These are phyloP conservation scores for Ceyx erithaca DNA, from an alignment of 2,797 vertebrate genomes.

Conservation along the genomic window DNA sequence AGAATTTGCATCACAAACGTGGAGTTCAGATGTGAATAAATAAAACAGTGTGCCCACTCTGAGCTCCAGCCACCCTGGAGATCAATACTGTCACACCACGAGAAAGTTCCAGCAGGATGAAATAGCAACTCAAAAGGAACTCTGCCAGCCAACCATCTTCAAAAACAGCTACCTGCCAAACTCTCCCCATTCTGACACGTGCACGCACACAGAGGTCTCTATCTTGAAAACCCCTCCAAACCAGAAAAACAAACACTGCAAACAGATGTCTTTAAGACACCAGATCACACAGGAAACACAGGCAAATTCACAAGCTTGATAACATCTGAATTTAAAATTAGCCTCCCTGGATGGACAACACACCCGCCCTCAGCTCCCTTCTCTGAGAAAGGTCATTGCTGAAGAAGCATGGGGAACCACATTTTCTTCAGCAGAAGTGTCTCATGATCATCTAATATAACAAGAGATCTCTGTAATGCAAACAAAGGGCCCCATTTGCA, in stretches of 20 bases:
- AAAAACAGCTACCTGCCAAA: not conserved
- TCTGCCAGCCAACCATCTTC: not conserved
- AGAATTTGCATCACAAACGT: not conserved
- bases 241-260: not conserved
- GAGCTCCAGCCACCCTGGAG: not conserved
- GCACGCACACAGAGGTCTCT: not conserved
- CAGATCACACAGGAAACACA: not conserved
- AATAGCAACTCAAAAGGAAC: not conserved
- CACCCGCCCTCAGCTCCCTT: not conserved
- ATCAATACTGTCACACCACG: not conserved
- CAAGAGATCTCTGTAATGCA: not conserved
- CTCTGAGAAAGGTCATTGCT: not conserved
- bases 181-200: not conserved
- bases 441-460: not conserved
- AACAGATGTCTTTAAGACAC: not conserved
- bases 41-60: not conserved
- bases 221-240: not conserved
- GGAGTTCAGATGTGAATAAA: not conserved
- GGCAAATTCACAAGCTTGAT: not conserved
- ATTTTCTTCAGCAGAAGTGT: not conserved
- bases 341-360: not conserved
- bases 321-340: not conserved
- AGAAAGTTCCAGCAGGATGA: not conserved
- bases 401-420: not conserved
- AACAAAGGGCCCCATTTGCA: not conserved